Evolutionary conservation across 2,113 vertebrate species (phyloP), one percentile per base, ranked within the genome.

Genomic region (Marcusenius ussheri): DNA sequence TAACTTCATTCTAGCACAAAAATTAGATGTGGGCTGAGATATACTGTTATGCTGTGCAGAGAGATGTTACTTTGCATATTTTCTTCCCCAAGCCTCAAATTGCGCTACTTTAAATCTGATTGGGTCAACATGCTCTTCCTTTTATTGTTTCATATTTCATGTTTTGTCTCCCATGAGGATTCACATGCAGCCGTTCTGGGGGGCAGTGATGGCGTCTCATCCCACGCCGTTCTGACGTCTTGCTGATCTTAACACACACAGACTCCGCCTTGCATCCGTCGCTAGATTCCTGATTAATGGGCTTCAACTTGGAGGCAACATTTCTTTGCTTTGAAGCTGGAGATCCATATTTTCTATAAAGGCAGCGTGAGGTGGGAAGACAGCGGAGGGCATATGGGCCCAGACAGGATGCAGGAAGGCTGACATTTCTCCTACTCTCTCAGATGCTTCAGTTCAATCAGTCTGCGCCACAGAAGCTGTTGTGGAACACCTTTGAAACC

Each of bases 401-500:
- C 89, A 93, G 94, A 96, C 95, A 96, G 94, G 95, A 96, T 94
- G 95, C 94, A 92, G 93, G 92, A 90, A 95, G 96, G 95, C 95
- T 95, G 94, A 95, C 94, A 93, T 96, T 94, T 96, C 95, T 95
- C 94, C 96, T 93, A 94, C 94, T 93, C 95, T 96, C 95, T 96
- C 96, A 96, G 96, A 95, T 96, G 95, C 94, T 95, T 93, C 89
- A 93, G 95, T 96, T 96, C 96, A 96, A 95, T 96, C 95, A 95
- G 94, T 93, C 94, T 93, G 94, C 88, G 90, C 94, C 93, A 93
- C 94, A 96, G 95, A 96, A 96, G 96, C 96, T 96, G 96, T 95
- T 96, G 95, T 94, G 94, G 94, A 96, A 94, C 96, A 95, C 95
- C 95, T 96, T 96, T 96, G 95, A 96, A 96, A 96, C 95, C 94